Percentiles rank a stretch among this genome's conserved stretches.
phyloP scores from a whole-genome alignment of 1,140 invertebrate species.

The Solenopsis invicta region DNA sequence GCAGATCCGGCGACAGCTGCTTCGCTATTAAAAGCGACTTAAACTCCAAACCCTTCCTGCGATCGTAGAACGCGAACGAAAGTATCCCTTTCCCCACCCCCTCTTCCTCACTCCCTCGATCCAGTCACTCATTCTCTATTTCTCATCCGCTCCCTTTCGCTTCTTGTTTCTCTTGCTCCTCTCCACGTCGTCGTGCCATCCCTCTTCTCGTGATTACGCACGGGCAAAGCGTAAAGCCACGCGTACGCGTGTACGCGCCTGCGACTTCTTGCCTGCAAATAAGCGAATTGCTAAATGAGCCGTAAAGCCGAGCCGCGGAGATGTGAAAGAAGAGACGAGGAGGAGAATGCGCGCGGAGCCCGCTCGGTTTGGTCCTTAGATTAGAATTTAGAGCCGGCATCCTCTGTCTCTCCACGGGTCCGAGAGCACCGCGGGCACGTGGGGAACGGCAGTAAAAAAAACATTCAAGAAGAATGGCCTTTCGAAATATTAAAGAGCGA shows the following conservation, averaged over 20 bases:
- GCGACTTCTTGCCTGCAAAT: constrained; percentile 68
- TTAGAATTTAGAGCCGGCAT: constrained; percentile 52
- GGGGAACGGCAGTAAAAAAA: constrained; percentile 25
- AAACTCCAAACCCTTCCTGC: constrained; percentile 70
- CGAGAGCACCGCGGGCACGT: not conserved
- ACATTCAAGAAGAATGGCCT: constrained; percentile 7
- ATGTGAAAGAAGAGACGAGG: not conserved
- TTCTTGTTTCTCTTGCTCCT: constrained; percentile 47
- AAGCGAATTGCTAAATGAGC: constrained; percentile 80
- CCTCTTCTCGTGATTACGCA: constrained; percentile 59
- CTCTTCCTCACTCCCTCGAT: not conserved
- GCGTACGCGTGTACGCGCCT: constrained; percentile 48
- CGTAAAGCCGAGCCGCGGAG: constrained; percentile 65
- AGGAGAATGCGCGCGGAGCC: not conserved
- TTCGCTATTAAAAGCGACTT: constrained; percentile 78
- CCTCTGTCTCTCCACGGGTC: not conserved
- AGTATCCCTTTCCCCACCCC: constrained; percentile 13
- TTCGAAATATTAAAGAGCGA: constrained; percentile 48
- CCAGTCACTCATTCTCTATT: constrained; percentile 35
- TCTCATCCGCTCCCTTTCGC: constrained; percentile 44
- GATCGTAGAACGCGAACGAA: constrained; percentile 61
- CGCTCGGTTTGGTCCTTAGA: constrained; percentile 20
- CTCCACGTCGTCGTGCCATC: constrained; percentile 32
- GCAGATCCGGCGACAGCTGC: constrained; percentile 76
- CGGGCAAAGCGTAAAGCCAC: constrained; percentile 59